A percentile compares a stretch with the other conserved stretches of the same genome.
phyloP scores from a whole-genome alignment of 1,140 invertebrate genomes.

The Chelonus insularis region DNA sequence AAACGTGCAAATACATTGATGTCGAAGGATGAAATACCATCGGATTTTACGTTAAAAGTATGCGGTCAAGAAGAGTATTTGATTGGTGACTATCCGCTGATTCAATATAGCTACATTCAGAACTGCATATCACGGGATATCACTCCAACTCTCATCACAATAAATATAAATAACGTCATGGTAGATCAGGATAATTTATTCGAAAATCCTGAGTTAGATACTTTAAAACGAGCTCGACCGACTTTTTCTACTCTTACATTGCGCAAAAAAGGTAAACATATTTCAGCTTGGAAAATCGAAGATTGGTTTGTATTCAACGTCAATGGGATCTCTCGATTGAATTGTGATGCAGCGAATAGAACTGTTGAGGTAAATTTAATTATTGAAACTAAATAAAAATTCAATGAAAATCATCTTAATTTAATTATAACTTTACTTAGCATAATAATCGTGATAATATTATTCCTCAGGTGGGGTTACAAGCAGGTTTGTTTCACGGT shows the following conservation, averaged over 20 bases:
- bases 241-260: slow-evolving; percentile 67
- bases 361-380: slow-evolving; percentile 66
- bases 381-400: no score
- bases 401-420: no score
- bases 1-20: slow-evolving; percentile 73
- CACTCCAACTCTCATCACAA: slow-evolving; percentile 70
- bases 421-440: no score
- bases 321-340: slow-evolving; percentile 73
- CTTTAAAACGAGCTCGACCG: slow-evolving; percentile 58
- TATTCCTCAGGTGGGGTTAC: slow-evolving; percentile 83
- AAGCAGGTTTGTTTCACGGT: slow-evolving; percentile 84
- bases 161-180: slow-evolving; percentile 66
- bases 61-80: slow-evolving; percentile 84
- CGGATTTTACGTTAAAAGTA: slow-evolving; percentile 79
- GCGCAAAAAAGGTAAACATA: slow-evolving; percentile 66
- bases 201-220: slow-evolving; percentile 62
- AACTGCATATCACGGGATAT: slow-evolving; percentile 70
- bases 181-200: slow-evolving; percentile 62
- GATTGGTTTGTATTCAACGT: slow-evolving; percentile 72
- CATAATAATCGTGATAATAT: no score
- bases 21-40: slow-evolving; percentile 65
- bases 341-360: slow-evolving; percentile 72
- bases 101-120: slow-evolving; percentile 82
- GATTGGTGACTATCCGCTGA: slow-evolving; percentile 77
- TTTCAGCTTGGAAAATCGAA: slow-evolving; percentile 75